Percentiles rank a stretch among this genome's conserved stretches.
These are phyloP conservation scores for Takifugu flavidus DNA, from an alignment of 2,113 vertebrate genomes.

Conservation along the genomic window DNA sequence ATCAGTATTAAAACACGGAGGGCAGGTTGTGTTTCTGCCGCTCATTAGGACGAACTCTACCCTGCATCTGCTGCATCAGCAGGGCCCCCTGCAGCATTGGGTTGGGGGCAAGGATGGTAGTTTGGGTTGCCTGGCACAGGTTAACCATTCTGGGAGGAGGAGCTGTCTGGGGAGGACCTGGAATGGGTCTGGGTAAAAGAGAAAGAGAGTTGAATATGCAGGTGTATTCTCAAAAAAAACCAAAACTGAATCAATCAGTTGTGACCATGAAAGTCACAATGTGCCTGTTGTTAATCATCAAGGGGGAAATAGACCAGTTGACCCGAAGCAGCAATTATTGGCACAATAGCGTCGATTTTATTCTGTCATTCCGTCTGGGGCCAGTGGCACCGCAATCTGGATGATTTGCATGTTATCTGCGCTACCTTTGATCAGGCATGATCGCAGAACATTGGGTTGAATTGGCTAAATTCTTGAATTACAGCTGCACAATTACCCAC, in stretches of 20 bases:
- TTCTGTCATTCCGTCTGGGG: no score
- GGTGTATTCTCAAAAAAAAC: neutral
- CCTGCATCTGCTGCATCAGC: slow-evolving; percentile 96
- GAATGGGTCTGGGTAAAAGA: slow-evolving; percentile 54
- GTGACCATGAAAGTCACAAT: neutral
- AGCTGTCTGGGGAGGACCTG: slow-evolving; percentile 62
- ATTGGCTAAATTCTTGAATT: no score
- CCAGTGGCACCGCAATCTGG: no score
- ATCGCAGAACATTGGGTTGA: no score
- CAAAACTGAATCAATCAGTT: neutral
- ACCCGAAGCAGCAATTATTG: no score
- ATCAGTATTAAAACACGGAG: neutral
- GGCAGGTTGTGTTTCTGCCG: neutral
- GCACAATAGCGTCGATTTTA: no score
- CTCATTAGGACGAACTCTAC: slow-evolving; percentile 64
- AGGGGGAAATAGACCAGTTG: no score
- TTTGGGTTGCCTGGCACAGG: slow-evolving; percentile 80
- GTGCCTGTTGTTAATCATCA: neutral
- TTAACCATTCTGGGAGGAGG: slow-evolving; percentile 84
- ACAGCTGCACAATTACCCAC: no score
- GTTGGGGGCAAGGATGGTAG: slow-evolving; percentile 84
- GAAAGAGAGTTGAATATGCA: slow-evolving; percentile 1
- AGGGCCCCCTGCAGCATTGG: slow-evolving; percentile 90
- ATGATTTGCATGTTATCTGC: no score
- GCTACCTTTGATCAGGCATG: no score